phyloP scores from a whole-genome alignment of 2,888 invertebrate genomes.

The Mythimna albipuncta region DNA sequence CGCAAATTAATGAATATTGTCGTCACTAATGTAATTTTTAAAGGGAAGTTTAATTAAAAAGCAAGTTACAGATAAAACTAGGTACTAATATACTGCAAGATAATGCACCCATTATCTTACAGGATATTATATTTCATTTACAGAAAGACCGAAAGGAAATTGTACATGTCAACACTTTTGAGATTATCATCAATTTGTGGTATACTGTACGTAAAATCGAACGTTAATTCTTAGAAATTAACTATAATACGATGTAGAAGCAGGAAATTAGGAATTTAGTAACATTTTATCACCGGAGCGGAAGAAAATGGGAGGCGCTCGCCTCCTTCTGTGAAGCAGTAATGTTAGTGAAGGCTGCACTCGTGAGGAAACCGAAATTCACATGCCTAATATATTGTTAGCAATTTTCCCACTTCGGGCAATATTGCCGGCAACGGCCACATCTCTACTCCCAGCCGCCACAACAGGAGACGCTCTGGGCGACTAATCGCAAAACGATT shows the following conservation, averaged over 20 bases:
- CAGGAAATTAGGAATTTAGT: too few species aligned
- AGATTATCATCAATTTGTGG: conserved; percentile 4
- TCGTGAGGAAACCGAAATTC: too few species aligned
- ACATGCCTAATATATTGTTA: too few species aligned
- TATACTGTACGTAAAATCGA: neutral
- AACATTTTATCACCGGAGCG: too few species aligned
- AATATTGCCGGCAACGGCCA: too few species aligned
- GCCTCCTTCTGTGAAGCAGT: too few species aligned
- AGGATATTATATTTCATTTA: conserved; percentile 1
- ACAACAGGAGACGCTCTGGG: too few species aligned
- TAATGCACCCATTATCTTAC: neutral
- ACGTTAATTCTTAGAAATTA: neutral
- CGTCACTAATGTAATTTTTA: neutral
- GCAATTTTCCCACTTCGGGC: too few species aligned
- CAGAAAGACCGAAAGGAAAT: conserved; percentile 9
- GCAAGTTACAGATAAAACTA: neutral
- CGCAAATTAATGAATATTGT: neutral
- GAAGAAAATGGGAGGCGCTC: too few species aligned
- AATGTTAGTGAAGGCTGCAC: too few species aligned
- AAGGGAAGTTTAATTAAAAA: neutral
- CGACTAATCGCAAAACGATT: too few species aligned
- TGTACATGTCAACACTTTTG: neutral
- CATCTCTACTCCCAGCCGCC: too few species aligned
- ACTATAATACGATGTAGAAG: neutral
- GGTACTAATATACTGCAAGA: neutral